Base-by-base conservation (phyloP, 2,888 invertebrate genomes). In the Phania funesta region DNA sequence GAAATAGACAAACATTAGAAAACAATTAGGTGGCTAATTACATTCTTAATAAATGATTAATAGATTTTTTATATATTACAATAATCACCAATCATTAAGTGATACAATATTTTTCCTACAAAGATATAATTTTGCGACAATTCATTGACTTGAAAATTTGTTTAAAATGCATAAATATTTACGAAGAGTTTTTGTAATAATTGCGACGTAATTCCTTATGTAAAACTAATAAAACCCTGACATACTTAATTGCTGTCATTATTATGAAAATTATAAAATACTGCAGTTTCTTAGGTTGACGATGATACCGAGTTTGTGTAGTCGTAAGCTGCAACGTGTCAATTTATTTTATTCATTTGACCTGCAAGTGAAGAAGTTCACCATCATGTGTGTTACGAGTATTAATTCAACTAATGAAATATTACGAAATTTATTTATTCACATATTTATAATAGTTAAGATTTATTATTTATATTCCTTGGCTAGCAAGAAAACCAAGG, bases 291-390 rank as follows among this genome's bases (percentile, higher is more conserved):
- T 16, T 44, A 16, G 16, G 16, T 3, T 6, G 11, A 9, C 2
- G 16, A 44, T 5, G 18, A 18, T 44, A n/a, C n/a, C n/a, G n/a
- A n/a, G n/a, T n/a, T n/a, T n/a, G n/a, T n/a, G n/a, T n/a, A n/a
- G n/a, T 18, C 22, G 11, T 46, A 16, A 20, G 8, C 18, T 13
- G n/a, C n/a, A n/a, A 11, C 11, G 20, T 13, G 13, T 35, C 13
- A 13, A 38, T 22, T 58, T n/a, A 38, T 24, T 58, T 38, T 22
- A 60, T 60, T 16, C 24, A 24, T 38, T 52, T 70, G 71, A 60
- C 24, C 38, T 60, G 26, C 8, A n/a, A 48, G 20, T 46, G 35
- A 5, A 38, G 48, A 60, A 71, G 60, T 71, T 71, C 71, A 50
- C 50, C 48, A 38, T 18, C 18, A 38, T 60, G 7, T 24, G 13